These are phyloP conservation scores for Dendrolimus pini DNA, from an alignment of 2,888 invertebrate genomes.

Conservation along the genomic window DNA sequence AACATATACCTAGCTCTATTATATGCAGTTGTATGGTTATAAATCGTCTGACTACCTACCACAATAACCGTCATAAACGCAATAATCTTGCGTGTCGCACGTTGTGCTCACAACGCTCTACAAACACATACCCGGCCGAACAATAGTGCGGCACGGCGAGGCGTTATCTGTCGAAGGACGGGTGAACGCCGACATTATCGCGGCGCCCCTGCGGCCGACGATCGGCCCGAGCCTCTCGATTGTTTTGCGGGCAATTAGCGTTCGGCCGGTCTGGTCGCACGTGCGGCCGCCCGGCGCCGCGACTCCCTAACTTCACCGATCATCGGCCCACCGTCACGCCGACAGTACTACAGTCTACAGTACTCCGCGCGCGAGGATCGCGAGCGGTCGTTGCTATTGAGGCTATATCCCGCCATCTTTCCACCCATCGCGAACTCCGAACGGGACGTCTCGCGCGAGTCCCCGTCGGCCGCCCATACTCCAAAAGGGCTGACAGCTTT, in stretches of 20 bases:
- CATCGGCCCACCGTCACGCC: neutral
- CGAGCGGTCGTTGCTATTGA: conserved; percentile 51
- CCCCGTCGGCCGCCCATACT: conserved; percentile 12
- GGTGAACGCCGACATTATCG: conserved; percentile 31
- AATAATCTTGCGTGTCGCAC: neutral
- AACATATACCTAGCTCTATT: no score
- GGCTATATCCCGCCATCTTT: conserved; percentile 17
- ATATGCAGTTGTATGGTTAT: no score
- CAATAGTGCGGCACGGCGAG: neutral
- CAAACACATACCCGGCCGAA: neutral
- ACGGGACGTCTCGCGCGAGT: conserved; percentile 28
- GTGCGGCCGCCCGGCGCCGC: conserved; percentile 36
- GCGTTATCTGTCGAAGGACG: conserved; percentile 29
- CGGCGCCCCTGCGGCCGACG: conserved; percentile 37
- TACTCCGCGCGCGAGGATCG: conserved; percentile 66
- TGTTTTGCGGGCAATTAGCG: conserved; percentile 75
- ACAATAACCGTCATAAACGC: neutral
- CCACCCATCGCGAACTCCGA: conserved; percentile 21
- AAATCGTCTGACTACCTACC: neutral
- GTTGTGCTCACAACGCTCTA: conserved; percentile 4
- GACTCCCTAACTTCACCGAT: conserved; percentile 7
- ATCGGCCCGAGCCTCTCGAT: conserved; percentile 43
- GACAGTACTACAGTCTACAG: conserved; percentile 30
- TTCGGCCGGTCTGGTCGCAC: conserved; percentile 45
- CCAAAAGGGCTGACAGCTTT: conserved; percentile 27